phyloP scores from a whole-genome alignment of 1,140 invertebrate genomes.

The Drosophila nannoptera region DNA sequence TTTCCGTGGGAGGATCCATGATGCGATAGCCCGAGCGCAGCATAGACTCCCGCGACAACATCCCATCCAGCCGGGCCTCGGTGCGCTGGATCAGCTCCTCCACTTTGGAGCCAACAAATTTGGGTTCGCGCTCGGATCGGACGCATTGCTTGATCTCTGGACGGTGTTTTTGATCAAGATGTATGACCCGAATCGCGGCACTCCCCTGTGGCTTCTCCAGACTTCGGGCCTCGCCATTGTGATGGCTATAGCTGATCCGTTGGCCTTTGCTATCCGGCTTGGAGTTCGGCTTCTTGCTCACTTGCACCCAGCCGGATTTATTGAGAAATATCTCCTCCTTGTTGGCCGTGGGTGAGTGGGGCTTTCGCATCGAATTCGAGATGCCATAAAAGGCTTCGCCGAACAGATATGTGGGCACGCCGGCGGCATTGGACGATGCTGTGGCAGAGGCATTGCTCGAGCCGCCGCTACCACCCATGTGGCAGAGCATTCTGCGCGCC shows the following conservation, averaged over 20 bases:
- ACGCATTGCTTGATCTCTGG: slow-evolving; percentile 31
- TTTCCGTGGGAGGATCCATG: slow-evolving; percentile 71
- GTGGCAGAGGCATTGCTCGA: slow-evolving; percentile 7
- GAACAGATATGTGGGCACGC: slow-evolving; percentile 74
- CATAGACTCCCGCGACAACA: slow-evolving; percentile 37
- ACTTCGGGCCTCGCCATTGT: slow-evolving; percentile 31
- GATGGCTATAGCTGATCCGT: slow-evolving; percentile 47
- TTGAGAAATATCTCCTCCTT: slow-evolving; percentile 78
- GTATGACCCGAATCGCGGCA: slow-evolving; percentile 35
- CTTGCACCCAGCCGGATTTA: slow-evolving; percentile 79
- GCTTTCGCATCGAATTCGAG: slow-evolving; percentile 42
- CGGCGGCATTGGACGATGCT: slow-evolving; percentile 16
- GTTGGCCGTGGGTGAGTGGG: slow-evolving; percentile 42
- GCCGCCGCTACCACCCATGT: slow-evolving; percentile 54
- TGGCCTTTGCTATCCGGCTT: slow-evolving; percentile 44
- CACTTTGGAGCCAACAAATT: slow-evolving; percentile 70
- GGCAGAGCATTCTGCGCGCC: slow-evolving; percentile 76
- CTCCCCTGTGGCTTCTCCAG: slow-evolving; percentile 26
- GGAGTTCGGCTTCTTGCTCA: slow-evolving; percentile 57
- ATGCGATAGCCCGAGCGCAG: slow-evolving; percentile 71
- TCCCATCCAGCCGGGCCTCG: slow-evolving; percentile 57
- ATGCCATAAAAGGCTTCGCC: slow-evolving; percentile 63
- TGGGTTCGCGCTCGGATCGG: slow-evolving; percentile 43
- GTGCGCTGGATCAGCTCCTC: slow-evolving; percentile 75
- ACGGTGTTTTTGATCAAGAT: slow-evolving; percentile 49